Conservation (phyloP, 2,113 vertebrate genomes). For the Antechinus flavipes region DNA sequence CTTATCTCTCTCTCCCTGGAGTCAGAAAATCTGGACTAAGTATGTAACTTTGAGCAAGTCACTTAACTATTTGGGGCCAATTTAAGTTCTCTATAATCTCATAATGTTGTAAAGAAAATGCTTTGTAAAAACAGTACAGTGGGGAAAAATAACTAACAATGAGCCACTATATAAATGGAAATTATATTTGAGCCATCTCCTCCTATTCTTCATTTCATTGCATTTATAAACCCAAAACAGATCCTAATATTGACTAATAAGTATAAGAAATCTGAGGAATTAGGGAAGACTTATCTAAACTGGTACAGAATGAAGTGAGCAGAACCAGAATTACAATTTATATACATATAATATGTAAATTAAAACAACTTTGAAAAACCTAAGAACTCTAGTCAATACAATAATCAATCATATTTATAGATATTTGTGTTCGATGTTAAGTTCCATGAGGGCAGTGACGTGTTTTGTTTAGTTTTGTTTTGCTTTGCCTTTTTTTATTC, state of each 20-base stretch:
- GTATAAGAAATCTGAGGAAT: background rate
- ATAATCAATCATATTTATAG: background rate
- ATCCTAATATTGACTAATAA: background rate
- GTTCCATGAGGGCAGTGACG: background rate
- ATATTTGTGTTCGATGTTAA: background rate
- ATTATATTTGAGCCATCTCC: background rate
- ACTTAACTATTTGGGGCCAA: background rate
- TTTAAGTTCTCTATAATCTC: background rate
- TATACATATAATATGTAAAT: background rate
- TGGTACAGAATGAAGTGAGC: background rate
- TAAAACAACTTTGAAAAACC: background rate
- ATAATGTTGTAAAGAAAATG: background rate
- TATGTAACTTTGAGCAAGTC: background rate
- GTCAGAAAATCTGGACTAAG: background rate
- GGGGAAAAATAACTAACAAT: no score
- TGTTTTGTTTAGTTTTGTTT: no score
- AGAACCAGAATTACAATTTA: background rate
- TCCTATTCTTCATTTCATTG: background rate
- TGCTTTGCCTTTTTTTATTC: background rate
- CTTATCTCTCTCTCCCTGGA: background rate
- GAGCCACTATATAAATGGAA: background rate
- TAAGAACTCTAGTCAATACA: background rate
- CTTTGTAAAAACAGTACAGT: background rate
- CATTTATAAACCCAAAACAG: background rate
- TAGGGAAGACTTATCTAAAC: background rate